A percentile compares a stretch with the other conserved stretches of the same genome.
phyloP scores from a whole-genome alignment of 2,797 vertebrate genomes.

The Hyperoplus lanceolatus region DNA sequence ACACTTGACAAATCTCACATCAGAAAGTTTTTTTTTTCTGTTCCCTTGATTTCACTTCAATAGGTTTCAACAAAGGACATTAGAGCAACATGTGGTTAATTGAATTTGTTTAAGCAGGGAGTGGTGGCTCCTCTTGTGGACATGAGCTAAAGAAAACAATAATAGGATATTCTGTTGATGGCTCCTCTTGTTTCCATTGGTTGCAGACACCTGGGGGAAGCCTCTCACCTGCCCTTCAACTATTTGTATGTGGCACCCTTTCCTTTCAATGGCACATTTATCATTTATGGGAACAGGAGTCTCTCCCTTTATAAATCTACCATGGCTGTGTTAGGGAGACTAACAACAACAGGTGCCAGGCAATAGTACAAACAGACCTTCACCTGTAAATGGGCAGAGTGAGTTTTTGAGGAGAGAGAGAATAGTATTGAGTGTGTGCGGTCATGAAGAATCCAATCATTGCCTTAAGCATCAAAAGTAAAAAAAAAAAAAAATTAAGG shows the following conservation, averaged over 20 bases:
- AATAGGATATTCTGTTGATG: conserved; percentile 51
- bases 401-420: conserved; percentile 15
- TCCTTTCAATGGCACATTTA: conserved; percentile 41
- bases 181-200: conserved; percentile 46
- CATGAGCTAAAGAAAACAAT: conserved; percentile 50
- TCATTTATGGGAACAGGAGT: conserved; percentile 38
- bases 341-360: conserved; percentile 39
- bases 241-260: conserved; percentile 38
- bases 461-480: conserved; percentile 1
- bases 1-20: neutral
- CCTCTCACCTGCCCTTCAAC: conserved; percentile 47
- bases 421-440: neutral
- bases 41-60: conserved; percentile 18
- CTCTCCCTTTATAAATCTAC: conserved; percentile 41
- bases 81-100: conserved; percentile 11
- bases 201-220: conserved; percentile 49
- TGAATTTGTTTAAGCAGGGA: conserved; percentile 70
- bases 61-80: conserved; percentile 34
- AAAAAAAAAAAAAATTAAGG: conserved; percentile 18
- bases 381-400: conserved; percentile 43
- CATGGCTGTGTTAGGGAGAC: conserved; percentile 25
- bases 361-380: conserved; percentile 50
- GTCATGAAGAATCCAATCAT: neutral
- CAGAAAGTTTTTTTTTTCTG: conserved; percentile 6
- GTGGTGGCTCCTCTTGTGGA: conserved; percentile 56